Percentiles rank a stretch among this genome's conserved stretches.
phyloP scores from a whole-genome alignment of 2,888 invertebrate species.

The Amphipoea lucens region DNA sequence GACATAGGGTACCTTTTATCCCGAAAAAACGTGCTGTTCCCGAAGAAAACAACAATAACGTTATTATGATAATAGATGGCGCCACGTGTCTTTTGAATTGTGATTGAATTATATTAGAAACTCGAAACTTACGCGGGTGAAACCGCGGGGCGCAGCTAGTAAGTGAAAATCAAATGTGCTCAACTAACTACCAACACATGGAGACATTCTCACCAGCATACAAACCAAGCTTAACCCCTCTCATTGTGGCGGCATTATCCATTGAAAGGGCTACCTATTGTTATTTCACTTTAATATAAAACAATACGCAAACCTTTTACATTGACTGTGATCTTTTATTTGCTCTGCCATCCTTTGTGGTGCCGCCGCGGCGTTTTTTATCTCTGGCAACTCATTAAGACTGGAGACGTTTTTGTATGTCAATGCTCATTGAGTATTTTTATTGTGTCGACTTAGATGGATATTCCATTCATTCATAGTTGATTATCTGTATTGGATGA shows the following conservation, averaged over 20 bases:
- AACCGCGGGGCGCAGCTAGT: not conserved
- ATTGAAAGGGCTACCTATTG: constrained; percentile 90
- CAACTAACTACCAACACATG: not conserved
- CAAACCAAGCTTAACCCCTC: constrained; percentile 71
- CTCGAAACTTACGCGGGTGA: too few species aligned
- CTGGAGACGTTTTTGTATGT: constrained; percentile 68
- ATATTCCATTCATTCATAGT: constrained; percentile 68
- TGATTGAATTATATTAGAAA: too few species aligned
- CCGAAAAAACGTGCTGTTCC: too few species aligned
- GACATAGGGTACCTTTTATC: too few species aligned
- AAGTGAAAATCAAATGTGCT: not conserved
- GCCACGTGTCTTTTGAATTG: too few species aligned
- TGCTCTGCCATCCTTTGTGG: constrained; percentile 82
- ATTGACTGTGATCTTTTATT: constrained; percentile 85
- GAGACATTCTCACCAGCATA: constrained; percentile 69
- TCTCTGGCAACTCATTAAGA: constrained; percentile 86
- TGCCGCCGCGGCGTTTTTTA: constrained; percentile 86
- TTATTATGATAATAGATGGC: too few species aligned
- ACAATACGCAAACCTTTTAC: constrained; percentile 88
- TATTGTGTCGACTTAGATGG: constrained; percentile 74
- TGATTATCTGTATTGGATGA: constrained; percentile 55
- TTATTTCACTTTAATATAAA: constrained; percentile 90
- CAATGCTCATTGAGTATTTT: constrained; percentile 71
- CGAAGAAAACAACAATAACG: too few species aligned
- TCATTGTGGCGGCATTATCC: constrained; percentile 89